Evolutionary conservation across 1,140 invertebrate species (phyloP), one percentile per base, ranked within the genome.

Genomic region (Microplitis demolitor): DNA sequence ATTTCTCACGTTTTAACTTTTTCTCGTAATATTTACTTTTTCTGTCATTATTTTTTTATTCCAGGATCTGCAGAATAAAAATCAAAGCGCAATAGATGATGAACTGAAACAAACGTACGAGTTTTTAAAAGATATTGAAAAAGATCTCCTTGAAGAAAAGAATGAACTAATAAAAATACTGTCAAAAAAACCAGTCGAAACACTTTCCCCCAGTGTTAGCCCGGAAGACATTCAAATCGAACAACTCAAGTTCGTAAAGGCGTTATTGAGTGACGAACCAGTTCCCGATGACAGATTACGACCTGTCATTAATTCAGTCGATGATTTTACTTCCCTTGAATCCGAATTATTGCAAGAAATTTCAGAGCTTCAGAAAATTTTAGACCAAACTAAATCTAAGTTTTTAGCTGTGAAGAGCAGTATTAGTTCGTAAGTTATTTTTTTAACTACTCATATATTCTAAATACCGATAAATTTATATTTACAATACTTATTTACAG

Each of bases 41-140:
- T 24, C 24, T 24, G 24, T 24, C 24, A 24, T 1, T 24, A 24
- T 24, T 24, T 1, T 1, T 39, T 45, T 45, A 45, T 45, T 45
- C 6, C 39, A 45, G 39, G 39, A 4, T 45, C 11, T 45, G 11
- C 11, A 0, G 4, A 11, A 45, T 5, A 45, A 45, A 3, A 45
- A 45, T 45, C 6, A 45, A 14, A 68, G 31, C 8, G 61, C 33
- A 1, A 8, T 31, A 6, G 4, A 70, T 3, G 66, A 62, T 35
- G 78, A 79, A 1, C 63, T 84, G 4, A 70, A 83, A 45, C 81
- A 85, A 60, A 74, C 79, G 0, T 74, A 77, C 4, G 80, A 80
- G 16, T 31, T 71, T 33, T 56, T 86, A 6, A 77, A 76, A 58
- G 75, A 82, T 3, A 51, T 74, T 1, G 39, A 77, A 33, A 14